These are phyloP conservation scores for Acanthurus leucopareius DNA, from an alignment of 2,797 vertebrate species.

Conservation along the genomic window DNA sequence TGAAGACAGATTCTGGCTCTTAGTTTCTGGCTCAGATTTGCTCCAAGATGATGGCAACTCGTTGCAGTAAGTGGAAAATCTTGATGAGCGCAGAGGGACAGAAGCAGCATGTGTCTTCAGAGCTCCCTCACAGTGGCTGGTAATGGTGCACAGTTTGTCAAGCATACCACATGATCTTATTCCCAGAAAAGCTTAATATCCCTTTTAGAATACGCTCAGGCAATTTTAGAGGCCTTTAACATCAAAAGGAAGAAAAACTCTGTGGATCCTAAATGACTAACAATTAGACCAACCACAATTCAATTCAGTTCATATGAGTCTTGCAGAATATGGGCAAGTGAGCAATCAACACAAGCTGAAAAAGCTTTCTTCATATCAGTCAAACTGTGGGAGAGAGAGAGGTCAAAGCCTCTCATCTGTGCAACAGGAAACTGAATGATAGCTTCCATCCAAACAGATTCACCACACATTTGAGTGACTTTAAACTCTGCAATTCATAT, in stretches of 20 bases:
- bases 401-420: slow-evolving; percentile 15
- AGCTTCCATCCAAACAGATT: slow-evolving; percentile 17
- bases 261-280: slow-evolving; percentile 47
- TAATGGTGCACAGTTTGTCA: slow-evolving; percentile 42
- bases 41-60: neutral
- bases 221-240: slow-evolving; percentile 40
- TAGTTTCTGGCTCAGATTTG: slow-evolving; percentile 1
- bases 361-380: slow-evolving; percentile 11
- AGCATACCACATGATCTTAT: neutral
- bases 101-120: slow-evolving; percentile 20
- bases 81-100: slow-evolving; percentile 32
- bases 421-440: slow-evolving; percentile 1
- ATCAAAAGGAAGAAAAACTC: slow-evolving; percentile 28
- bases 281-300: slow-evolving; percentile 33
- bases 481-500: slow-evolving; percentile 29
- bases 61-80: slow-evolving; percentile 28
- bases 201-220: slow-evolving; percentile 28
- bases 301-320: neutral
- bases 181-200: slow-evolving; percentile 28
- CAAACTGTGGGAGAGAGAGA: slow-evolving; percentile 8
- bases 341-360: slow-evolving; percentile 15
- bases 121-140: slow-evolving; percentile 1
- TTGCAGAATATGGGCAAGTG: slow-evolving; percentile 16
- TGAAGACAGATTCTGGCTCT: slow-evolving; percentile 17
- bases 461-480: slow-evolving; percentile 5